Base-by-base conservation (phyloP, 2,113 vertebrate species). In the Dipodomys ordii region DNA sequence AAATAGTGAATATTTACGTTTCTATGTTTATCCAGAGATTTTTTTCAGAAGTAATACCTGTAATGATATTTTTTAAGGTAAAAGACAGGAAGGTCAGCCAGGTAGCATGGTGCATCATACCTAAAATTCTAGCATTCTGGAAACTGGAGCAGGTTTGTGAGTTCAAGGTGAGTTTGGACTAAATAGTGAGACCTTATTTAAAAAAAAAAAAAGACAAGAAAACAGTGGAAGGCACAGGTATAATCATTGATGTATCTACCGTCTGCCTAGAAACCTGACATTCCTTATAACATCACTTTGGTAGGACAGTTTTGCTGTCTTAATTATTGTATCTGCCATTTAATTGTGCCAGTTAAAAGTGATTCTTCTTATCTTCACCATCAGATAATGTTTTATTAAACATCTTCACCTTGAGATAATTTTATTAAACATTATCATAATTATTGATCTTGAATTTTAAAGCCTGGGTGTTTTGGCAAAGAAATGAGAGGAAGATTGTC, bases 361-460 rank as follows among this genome's bases (percentile, higher is more conserved):
- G 25, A 71, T 81, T 84, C 32, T 90, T 79, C 46, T 91, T 72
- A 53, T 13, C 49, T 57, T 57, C 16, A 57, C 53, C 15, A 15
- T 57, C 53, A 57, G 53, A 57, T 57, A 57, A 57, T 57, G 53
- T 57, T 57, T 57, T 57, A 57, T 18, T 57, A 57, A 57, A 57
- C 53, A 57, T 57, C 13, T 39, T 90, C 15, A 67, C 73, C 83
- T 93, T 88, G 39, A 92, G 69, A 86, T 95, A 35, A 32, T 68
- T 83, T 88, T 27, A 86, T 71, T 84, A 53, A 79, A 25, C 9
- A n/a, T 77, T 88, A 87, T 23, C 19, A 44, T 78, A 49, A 85
- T 77, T 64, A 23, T 32, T 62, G 39, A 32, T 57, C 18, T 57
- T 81, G 76, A 95, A 89, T 83, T 19, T 77, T 76, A 67, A 94